Evolutionary conservation across 2,113 vertebrate genomes (phyloP).

Genomic region (Prinia subflava): DNA sequence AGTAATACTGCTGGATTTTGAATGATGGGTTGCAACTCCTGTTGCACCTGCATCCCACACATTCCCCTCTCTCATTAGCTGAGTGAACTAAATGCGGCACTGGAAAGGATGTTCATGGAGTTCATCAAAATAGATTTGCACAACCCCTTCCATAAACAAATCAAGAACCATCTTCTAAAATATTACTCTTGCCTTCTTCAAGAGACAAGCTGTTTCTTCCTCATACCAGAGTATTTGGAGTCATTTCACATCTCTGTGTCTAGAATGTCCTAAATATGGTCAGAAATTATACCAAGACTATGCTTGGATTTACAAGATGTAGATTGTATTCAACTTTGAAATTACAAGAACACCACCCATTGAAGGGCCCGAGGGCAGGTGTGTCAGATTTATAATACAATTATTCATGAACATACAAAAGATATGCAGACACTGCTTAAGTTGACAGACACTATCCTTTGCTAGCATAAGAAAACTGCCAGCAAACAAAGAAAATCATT

Average conservation of each 20-base stretch:
- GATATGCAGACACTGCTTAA: background rate
- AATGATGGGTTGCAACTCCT: background rate
- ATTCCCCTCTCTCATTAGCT: too few species aligned
- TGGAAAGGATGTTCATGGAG: accelerated
- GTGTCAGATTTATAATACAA: background rate
- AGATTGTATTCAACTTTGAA: background rate
- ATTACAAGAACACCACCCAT: accelerated
- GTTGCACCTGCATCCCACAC: background rate
- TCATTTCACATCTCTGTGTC: background rate
- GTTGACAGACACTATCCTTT: background rate
- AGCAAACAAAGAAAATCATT: background rate
- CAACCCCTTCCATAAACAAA: background rate
- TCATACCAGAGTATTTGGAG: background rate
- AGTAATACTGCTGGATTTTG: background rate
- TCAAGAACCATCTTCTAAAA: background rate
- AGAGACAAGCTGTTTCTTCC: background rate
- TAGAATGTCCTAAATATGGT: background rate
- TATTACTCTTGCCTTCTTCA: background rate
- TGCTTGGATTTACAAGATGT: background rate
- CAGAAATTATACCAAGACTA: background rate
- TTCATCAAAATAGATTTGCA: background rate
- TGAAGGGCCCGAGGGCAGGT: background rate
- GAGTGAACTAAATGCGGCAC: background rate
- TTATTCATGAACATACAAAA: background rate
- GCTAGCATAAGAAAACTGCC: background rate